Base-by-base conservation (phyloP, 1,140 invertebrate species). In the Platorchestia sp. region DNA sequence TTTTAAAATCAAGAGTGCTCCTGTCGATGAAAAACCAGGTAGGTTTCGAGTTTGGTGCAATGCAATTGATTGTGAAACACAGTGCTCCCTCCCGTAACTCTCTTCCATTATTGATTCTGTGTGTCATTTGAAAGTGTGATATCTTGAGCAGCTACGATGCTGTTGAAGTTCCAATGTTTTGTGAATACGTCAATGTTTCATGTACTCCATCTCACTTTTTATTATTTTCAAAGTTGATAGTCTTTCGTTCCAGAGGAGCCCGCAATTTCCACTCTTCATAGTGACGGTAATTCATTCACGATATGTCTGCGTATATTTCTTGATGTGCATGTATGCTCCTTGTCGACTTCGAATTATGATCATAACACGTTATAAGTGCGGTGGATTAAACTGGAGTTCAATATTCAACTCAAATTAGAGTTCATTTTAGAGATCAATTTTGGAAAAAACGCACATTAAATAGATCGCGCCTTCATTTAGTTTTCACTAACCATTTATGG, bases 1-100 rank as follows among this genome's bases (percentile, higher is more conserved):
- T 0, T 41, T 95, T 10, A 95, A 95, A 47, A 95, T 95, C 10
- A 95, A 95, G 86, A 95, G 95, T n/a, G 40, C 91, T 45, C 43
- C 45, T 42, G 6, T 93, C 5, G 91, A 93, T 36, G 91, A 93
- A 10, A 93, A 93, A 36, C 36, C 91, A 45, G 91, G 91, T 93
- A 6, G 0, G 89, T 91, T 10, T 42, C 47, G 6, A 51, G 47
- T 51, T 51, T 19, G 19, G n/a, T n/a, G n/a, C n/a, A n/a, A n/a
- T n/a, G n/a, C n/a, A n/a, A n/a, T n/a, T n/a, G n/a, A 22, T 7
- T 36, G 27, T 36, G 59, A 27, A 51, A 10, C 36, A 75, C 36
- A 3, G 47, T 22, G 59, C 27, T 1, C 3, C 1, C 36, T 75
- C 59, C 7, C 7, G 59, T 75, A 75, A 27, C 59, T 75, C 14